Evolutionary conservation across 2,113 vertebrate genomes (phyloP).

Genomic region (Electrona antarctica): DNA sequence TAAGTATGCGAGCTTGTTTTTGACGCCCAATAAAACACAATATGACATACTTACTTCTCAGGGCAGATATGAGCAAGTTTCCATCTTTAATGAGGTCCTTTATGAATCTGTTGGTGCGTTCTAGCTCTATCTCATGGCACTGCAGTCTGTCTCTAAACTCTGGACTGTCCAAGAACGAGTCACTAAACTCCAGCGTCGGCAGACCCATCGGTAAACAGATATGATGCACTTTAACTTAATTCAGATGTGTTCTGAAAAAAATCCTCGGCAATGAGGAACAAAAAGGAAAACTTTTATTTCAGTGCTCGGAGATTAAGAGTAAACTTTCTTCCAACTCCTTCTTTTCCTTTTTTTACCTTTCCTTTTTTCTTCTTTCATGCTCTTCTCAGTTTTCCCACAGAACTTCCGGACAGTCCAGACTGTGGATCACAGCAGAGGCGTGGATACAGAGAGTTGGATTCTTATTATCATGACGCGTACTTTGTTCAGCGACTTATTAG

Average conservation of each 20-base stretch:
- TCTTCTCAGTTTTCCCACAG: slow-evolving; percentile 14
- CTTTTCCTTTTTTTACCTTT: slow-evolving; percentile 58
- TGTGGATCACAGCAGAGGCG: slow-evolving; percentile 26
- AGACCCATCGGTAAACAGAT: slow-evolving; percentile 84
- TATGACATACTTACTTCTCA: slow-evolving; percentile 85
- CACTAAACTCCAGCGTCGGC: slow-evolving; percentile 96
- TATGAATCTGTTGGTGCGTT: slow-evolving; percentile 96
- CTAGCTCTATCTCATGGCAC: slow-evolving; percentile 95
- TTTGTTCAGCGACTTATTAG: too few relatives aligned
- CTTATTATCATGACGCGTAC: too few relatives aligned
- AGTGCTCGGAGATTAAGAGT: background rate
- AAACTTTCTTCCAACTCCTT: slow-evolving; percentile 24
- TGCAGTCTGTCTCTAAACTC: slow-evolving; percentile 95
- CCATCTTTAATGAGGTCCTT: slow-evolving; percentile 98
- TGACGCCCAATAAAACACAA: too few relatives aligned
- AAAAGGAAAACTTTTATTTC: background rate
- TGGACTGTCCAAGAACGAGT: slow-evolving; percentile 96
- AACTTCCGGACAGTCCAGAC: slow-evolving; percentile 72
- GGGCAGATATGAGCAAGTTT: slow-evolving; percentile 90
- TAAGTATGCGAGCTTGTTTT: background rate
- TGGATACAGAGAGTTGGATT: background rate
- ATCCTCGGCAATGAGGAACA: background rate
- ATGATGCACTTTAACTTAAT: background rate
- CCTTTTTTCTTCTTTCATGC: too few relatives aligned
- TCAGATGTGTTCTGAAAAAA: too few relatives aligned